A percentile compares a stretch with the other conserved stretches of the same genome.
These are phyloP conservation scores for Ochropleura leucogaster DNA, from an alignment of 2,888 invertebrate genomes.

Conservation along the genomic window DNA sequence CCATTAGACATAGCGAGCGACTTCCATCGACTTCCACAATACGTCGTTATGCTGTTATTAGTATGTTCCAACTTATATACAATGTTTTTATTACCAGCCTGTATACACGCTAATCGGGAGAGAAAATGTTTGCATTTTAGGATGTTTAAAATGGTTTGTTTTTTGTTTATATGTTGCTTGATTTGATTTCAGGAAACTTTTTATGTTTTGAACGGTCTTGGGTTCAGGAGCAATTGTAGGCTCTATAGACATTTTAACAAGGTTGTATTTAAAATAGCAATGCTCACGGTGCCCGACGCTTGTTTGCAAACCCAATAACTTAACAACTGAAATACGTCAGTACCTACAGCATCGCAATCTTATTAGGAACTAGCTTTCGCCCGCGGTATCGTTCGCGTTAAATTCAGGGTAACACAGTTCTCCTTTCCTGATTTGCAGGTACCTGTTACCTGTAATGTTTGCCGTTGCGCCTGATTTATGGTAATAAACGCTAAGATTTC, in stretches of 20 bases:
- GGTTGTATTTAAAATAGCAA: neutral
- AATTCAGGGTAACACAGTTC: too few species aligned
- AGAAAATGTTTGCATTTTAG: neutral
- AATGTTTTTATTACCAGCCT: constrained; percentile 24
- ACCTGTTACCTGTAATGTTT: too few species aligned
- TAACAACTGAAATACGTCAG: neutral
- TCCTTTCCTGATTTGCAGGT: too few species aligned
- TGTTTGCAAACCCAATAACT: neutral
- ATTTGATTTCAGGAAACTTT: neutral
- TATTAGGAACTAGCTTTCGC: too few species aligned
- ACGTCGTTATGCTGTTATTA: constrained; percentile 62
- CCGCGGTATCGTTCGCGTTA: too few species aligned
- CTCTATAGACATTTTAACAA: neutral
- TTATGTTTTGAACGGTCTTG: neutral
- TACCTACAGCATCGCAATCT: neutral
- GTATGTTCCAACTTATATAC: constrained; percentile 49
- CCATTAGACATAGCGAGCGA: constrained; percentile 63
- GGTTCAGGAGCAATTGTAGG: neutral
- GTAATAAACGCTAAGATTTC: too few species aligned
- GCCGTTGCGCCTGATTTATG: too few species aligned
- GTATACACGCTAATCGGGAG: constrained; percentile 15
- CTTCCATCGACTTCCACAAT: constrained; percentile 59
- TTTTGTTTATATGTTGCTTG: neutral
- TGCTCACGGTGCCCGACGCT: neutral
- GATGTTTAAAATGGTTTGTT: neutral